phyloP scores from a whole-genome alignment of 2,888 invertebrate species.

The Melinaea marsaeus region DNA sequence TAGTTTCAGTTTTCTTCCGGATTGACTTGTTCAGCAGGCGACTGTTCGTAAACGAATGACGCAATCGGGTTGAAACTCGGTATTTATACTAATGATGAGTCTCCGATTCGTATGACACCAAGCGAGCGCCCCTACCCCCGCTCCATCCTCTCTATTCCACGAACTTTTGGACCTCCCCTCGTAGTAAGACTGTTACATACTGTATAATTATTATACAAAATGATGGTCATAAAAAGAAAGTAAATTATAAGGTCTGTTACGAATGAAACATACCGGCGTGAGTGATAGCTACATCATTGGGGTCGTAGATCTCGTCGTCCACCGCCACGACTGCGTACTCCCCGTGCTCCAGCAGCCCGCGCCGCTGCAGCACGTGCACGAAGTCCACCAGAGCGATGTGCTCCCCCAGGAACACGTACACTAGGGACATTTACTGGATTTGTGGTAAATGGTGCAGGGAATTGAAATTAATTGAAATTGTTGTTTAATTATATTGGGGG shows the following conservation, averaged over 20 bases:
- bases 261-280: constrained; percentile 51
- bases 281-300: constrained; percentile 66
- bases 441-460: neutral
- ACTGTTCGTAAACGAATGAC: too few species aligned
- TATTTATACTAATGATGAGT: too few species aligned
- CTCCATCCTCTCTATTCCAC: too few species aligned
- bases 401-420: constrained; percentile 94
- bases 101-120: too few species aligned
- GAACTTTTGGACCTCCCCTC: too few species aligned
- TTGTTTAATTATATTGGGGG: too few species aligned
- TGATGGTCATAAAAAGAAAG: neutral
- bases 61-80: too few species aligned
- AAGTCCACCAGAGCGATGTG: constrained; percentile 92
- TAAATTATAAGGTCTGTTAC: neutral
- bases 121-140: too few species aligned
- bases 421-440: constrained; percentile 70
- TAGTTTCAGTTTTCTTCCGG: too few species aligned
- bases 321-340: constrained; percentile 93
- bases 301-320: constrained; percentile 90
- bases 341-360: constrained; percentile 85
- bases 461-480: neutral
- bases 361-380: constrained; percentile 85
- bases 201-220: neutral
- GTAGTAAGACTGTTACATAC: too few species aligned
- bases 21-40: too few species aligned